Percentiles rank a stretch among this genome's conserved stretches.
phyloP scores from a whole-genome alignment of 1,140 invertebrate genomes.

The Diorhabda carinulata region DNA sequence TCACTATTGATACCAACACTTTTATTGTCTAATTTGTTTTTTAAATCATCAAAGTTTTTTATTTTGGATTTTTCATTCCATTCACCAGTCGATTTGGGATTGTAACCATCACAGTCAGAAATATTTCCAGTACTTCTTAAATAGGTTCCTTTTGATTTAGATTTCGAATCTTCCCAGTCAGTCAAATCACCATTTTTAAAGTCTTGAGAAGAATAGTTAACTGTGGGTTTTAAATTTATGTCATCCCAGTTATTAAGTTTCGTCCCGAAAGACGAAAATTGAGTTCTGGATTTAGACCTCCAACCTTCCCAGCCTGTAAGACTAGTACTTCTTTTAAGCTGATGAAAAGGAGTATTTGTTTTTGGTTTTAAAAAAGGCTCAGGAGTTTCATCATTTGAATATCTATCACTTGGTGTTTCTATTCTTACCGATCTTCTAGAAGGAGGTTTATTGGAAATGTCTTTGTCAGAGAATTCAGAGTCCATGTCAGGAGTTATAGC shows the following conservation, averaged over 20 bases:
- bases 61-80: background rate
- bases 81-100: background rate
- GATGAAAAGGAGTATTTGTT: slow-evolving; percentile 28
- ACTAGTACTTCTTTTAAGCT: background rate
- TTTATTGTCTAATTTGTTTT: background rate
- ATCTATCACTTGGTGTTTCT: slow-evolving; percentile 41
- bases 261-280: background rate
- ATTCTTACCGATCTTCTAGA: slow-evolving; percentile 46
- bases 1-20: background rate
- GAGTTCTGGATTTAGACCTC: background rate
- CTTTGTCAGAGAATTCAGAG: slow-evolving; percentile 37
- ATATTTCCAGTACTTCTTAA: background rate
- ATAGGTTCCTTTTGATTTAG: background rate
- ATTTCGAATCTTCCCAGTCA: background rate
- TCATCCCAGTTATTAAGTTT: background rate
- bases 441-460: slow-evolving; percentile 36
- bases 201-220: background rate
- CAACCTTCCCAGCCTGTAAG: background rate
- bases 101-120: background rate
- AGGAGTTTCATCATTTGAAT: slow-evolving; percentile 19
- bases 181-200: background rate
- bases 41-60: background rate
- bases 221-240: background rate
- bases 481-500: slow-evolving; percentile 32
- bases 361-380: slow-evolving; percentile 28